Base-by-base conservation (phyloP, 1,140 invertebrate species). In the Zaprionus africanus region DNA sequence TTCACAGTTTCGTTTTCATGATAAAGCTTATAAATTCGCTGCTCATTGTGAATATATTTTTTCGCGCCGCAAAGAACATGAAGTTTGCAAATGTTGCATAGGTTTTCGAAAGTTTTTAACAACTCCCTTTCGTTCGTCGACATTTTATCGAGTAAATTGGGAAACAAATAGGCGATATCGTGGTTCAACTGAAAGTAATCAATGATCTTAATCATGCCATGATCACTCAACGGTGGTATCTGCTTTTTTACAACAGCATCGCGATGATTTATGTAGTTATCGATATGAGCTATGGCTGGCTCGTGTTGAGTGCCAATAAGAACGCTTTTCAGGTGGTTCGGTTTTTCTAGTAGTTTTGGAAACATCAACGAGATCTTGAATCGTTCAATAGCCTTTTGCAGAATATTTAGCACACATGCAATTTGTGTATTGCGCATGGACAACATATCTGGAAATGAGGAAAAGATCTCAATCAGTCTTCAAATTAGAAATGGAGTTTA, bases 161-260 rank as follows among this genome's bases (percentile, higher is more conserved):
- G 58, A 19, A 74, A 74, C 1, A 74, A 24, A 1, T 57, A 6
- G 2, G 6, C 26, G 3, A 74, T 74, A 0, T 19, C 19, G 22
- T 19, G 5, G 58, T 74, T 15, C 3, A 13, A 12, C 22, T 61
- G 58, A 56, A 69, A 74, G 31, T 57, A 74, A 54, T 74, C 65
- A 36, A 74, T 69, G 6, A 74, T 36, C 17, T 34, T 26, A 7
- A 69, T 56, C 49, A 74, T 43, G 4, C 56, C 36, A n/a, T 60
- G 7, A 43, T 74, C 71, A 26, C 11, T 26, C 4, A 65, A 34
- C 0, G 70, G 70, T 7, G 24, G 5, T 31, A 36, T 24, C 3
- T 34, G 4, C 4, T 36, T 19, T 2, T 13, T 19, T 0, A 60
- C 17, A 17, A 66, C 28, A 9, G 1, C 13, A 43, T 60, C 26